Evolutionary conservation across 2,888 invertebrate species (phyloP).

Genomic region (Abscondita cerata): DNA sequence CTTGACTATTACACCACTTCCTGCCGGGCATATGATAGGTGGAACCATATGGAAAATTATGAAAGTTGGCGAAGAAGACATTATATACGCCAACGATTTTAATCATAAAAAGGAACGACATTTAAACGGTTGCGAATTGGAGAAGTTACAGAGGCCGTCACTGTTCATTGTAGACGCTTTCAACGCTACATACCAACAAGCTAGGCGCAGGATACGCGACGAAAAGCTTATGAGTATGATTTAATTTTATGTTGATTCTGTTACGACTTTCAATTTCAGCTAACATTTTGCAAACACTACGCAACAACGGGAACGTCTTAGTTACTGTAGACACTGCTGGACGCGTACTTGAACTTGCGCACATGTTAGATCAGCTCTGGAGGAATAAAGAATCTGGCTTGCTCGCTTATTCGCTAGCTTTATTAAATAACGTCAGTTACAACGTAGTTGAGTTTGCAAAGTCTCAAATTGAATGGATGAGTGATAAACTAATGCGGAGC

Average conservation of each 20-base stretch:
- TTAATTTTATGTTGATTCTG: background rate
- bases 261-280: slow-evolving; percentile 61
- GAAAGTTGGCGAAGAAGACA: slow-evolving; percentile 98
- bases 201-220: slow-evolving; percentile 87
- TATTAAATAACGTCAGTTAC: slow-evolving; percentile 96
- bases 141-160: slow-evolving; percentile 89
- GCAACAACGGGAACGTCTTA: slow-evolving; percentile 94
- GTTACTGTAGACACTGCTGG: slow-evolving; percentile 98
- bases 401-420: slow-evolving; percentile 90
- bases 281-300: slow-evolving; percentile 90
- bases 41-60: slow-evolving; percentile 99
- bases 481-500: slow-evolving; percentile 93
- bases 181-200: slow-evolving; percentile 94
- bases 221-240: slow-evolving; percentile 92
- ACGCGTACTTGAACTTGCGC: slow-evolving; percentile 92
- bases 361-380: slow-evolving; percentile 96
- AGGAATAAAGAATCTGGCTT: slow-evolving; percentile 94
- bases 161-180: slow-evolving; percentile 94
- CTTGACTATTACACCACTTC: slow-evolving; percentile 91
- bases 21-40: slow-evolving; percentile 98
- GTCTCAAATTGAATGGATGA: slow-evolving; percentile 99
- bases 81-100: slow-evolving; percentile 97
- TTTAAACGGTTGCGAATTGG: slow-evolving; percentile 94
- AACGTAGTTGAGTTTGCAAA: slow-evolving; percentile 99
- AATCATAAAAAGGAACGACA: slow-evolving; percentile 99